Base-by-base conservation (phyloP, 2,888 invertebrate genomes). In the Lampropteryx suffumata region DNA sequence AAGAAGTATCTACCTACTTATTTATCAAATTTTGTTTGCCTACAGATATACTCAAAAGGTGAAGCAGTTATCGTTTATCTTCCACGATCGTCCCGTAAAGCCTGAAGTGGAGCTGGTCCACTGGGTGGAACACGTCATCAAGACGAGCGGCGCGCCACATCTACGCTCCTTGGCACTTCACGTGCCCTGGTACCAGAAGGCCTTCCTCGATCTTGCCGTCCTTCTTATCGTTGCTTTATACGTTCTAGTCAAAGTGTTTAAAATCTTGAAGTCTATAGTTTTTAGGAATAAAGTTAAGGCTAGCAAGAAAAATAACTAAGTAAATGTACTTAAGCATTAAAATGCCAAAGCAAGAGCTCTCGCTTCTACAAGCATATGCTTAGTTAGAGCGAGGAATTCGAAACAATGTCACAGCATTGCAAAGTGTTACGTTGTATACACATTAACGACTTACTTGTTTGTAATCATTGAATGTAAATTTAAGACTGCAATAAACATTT, bases 111-210 rank as follows among this genome's bases (percentile, higher is more conserved):
- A 76, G 55, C 13, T 80, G 33, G 67, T 68, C 10, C 71, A 76
- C 48, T 79, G 78, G 76, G 69, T 71, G 12, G 70, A 72, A 28
- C 75, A 78, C 56, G 78, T 77, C 39, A 59, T 71, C n/a, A 53
- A 55, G 8, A 77, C 76, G 0, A 32, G 60, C 0, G 80, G 79
- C 2, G 80, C 79, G 0, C 63, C 55, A 1, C 72, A 78, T 51
- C 66, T 79, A 1, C 74, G 74, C 36, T 77, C 79, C 0, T 68
- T 66, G 0, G 77, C 74, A 0, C 64, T 76, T 1, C n/a, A 53
- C 33, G 48, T 74, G 11, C 67, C 75, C 12, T 67, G 69, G 65
- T 77, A 77, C 65, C 75, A 79, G 68, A 79, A 72, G 53, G 37
- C 66, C 12, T 79, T 74, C 43, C 54, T 81, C 1, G 79, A 81